Evolutionary conservation across 2,797 vertebrate species (phyloP).

Genomic region (Tachyglossus aculeatus): DNA sequence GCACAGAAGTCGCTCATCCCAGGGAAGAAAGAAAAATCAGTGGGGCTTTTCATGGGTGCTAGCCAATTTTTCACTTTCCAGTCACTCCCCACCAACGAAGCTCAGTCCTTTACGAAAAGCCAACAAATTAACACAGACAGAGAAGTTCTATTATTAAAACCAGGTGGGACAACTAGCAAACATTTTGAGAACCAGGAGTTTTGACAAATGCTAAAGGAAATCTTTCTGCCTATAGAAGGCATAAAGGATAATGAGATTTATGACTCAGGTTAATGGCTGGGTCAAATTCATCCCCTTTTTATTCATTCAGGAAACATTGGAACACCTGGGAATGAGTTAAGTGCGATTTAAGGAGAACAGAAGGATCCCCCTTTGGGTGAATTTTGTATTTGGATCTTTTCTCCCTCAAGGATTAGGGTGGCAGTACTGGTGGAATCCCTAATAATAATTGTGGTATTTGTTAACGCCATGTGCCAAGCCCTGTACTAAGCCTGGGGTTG

Average conservation of each 20-base stretch:
- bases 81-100: too few relatives aligned
- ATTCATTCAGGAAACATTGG: too few relatives aligned
- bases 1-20: conserved; percentile 52
- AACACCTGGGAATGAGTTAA: background rate
- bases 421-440: too few relatives aligned
- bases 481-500: too few relatives aligned
- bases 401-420: too few relatives aligned
- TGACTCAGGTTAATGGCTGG: too few relatives aligned
- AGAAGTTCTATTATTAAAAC: conserved; percentile 28
- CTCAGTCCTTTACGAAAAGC: background rate
- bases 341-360: background rate
- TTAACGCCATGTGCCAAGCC: too few relatives aligned
- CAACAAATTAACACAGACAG: background rate
- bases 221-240: conserved; percentile 1
- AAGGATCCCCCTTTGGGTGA: background rate
- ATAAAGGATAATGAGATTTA: too few relatives aligned
- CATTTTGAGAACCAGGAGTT: background rate
- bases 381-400: background rate
- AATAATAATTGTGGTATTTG: too few relatives aligned
- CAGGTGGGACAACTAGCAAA: background rate
- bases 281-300: too few relatives aligned
- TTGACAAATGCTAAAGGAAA: conserved; percentile 16
- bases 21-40: conserved; percentile 23
- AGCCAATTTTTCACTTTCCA: conserved; percentile 36
- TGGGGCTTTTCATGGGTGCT: conserved; percentile 16